phyloP scores from a whole-genome alignment of 2,888 invertebrate species.

The Euplexia lucipara region DNA sequence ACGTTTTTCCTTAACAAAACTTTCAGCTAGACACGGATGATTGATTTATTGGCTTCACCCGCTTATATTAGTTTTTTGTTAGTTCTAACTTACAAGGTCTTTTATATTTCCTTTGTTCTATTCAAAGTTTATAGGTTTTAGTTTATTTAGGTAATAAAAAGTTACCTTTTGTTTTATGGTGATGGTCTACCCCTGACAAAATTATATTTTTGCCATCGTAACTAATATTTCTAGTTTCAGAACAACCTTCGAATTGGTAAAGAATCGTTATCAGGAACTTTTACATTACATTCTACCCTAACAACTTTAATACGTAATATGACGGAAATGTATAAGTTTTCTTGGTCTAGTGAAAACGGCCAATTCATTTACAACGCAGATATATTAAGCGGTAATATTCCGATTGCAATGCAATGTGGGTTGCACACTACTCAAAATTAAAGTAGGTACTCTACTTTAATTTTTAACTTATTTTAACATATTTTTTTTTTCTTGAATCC shows the following conservation, averaged over 20 bases:
- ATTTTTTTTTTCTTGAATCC: no score
- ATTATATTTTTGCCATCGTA: slow-evolving; percentile 7
- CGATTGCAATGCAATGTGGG: no score
- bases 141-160: slow-evolving; percentile 23
- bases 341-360: no score
- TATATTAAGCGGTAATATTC: no score
- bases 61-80: slow-evolving; percentile 44
- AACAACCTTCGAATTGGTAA: not conserved
- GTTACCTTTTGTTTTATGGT: slow-evolving; percentile 18
- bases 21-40: slow-evolving; percentile 37
- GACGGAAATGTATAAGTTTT: not conserved
- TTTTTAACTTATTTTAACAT: no score
- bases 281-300: not conserved
- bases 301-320: not conserved
- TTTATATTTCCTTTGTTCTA: slow-evolving; percentile 42
- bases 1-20: slow-evolving; percentile 32
- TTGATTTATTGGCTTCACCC: slow-evolving; percentile 41
- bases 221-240: not conserved
- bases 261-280: not conserved
- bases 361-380: no score
- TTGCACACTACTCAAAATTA: no score
- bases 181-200: no score
- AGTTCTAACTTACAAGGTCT: slow-evolving; percentile 31
- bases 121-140: slow-evolving; percentile 24
- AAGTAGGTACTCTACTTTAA: no score